Conservation (phyloP, 2,113 vertebrate genomes). For the Dicaeum eximium region DNA sequence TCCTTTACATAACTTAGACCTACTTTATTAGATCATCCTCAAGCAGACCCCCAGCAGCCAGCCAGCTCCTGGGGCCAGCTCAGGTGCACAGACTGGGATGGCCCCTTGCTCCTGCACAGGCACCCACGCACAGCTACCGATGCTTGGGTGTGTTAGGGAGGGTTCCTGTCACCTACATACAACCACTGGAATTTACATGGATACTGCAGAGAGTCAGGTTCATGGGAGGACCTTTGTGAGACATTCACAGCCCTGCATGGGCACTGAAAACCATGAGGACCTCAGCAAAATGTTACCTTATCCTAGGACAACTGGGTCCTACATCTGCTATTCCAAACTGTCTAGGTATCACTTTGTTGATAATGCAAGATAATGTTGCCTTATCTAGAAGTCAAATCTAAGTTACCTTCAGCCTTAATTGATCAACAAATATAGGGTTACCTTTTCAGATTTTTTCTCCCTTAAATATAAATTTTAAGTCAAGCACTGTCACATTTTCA, state of each 20-base stretch:
- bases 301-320: neutral
- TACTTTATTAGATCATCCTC: neutral
- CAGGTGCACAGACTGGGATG: neutral
- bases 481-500: neutral
- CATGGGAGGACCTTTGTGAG: neutral
- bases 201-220: rapidly evolving
- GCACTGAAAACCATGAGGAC: neutral
- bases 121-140: rapidly evolving
- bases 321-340: neutral
- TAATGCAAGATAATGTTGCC: neutral
- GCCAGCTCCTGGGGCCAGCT: neutral
- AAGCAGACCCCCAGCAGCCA: neutral
- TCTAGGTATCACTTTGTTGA: neutral
- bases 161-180: neutral
- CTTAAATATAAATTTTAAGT: neutral
- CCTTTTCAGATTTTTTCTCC: neutral
- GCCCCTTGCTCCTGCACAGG: neutral
- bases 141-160: neutral
- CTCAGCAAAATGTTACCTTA: neutral
- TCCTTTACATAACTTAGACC: neutral
- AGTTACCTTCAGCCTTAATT: neutral
- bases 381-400: neutral
- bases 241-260: neutral
- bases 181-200: neutral
- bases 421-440: neutral